Conservation (phyloP, 2,797 vertebrate genomes). For the Silurus lanzhouensis region DNA sequence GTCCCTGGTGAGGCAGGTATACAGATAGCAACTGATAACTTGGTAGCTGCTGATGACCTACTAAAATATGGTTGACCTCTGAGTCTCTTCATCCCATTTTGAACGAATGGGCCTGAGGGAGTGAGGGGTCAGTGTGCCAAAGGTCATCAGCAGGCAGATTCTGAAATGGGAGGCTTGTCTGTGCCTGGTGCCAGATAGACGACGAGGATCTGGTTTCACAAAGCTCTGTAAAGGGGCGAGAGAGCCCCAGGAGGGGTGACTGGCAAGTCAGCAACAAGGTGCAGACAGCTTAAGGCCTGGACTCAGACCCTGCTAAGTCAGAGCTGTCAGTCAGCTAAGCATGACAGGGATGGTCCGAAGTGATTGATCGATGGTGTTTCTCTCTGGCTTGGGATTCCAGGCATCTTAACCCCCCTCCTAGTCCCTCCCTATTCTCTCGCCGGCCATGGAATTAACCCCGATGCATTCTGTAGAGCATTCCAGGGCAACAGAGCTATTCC, state of each 20-base stretch:
- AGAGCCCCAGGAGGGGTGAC: conserved; percentile 54
- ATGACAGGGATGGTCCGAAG: conserved; percentile 62
- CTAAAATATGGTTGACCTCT: conserved; percentile 64
- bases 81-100: conserved; percentile 58
- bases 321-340: conserved; percentile 66
- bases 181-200: conserved; percentile 67
- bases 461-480: conserved; percentile 73
- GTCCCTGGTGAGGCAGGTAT: conserved; percentile 62
- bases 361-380: conserved; percentile 66
- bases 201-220: conserved; percentile 73
- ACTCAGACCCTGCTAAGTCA: conserved; percentile 52
- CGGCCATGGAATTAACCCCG: conserved; percentile 55
- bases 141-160: conserved; percentile 69
- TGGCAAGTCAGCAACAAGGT: conserved; percentile 69
- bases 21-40: conserved; percentile 72
- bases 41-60: conserved; percentile 63
- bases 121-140: conserved; percentile 58
- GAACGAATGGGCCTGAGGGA: conserved; percentile 58
- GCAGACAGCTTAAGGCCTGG: conserved; percentile 65
- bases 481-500: conserved; percentile 76
- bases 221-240: conserved; percentile 55
- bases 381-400: conserved; percentile 62
- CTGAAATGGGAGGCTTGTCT: conserved; percentile 71
- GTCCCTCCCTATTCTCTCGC: conserved; percentile 47
- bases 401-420: conserved; percentile 37